Evolutionary conservation across 2,888 invertebrate genomes (phyloP).

Genomic region (Watsonalla cultraria): DNA sequence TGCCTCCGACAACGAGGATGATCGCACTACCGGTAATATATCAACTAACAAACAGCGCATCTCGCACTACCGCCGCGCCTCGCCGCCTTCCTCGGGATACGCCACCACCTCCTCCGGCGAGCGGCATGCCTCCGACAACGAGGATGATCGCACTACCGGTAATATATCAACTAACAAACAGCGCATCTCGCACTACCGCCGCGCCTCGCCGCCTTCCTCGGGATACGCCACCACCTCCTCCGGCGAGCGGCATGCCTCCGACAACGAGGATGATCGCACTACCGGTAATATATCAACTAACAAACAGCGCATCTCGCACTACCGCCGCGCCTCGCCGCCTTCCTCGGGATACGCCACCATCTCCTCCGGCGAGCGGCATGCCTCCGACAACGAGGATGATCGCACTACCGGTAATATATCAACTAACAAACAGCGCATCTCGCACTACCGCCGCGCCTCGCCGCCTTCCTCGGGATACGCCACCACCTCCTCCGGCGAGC

Average conservation of each 20-base stretch:
- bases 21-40: conserved; percentile 47
- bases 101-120: conserved; percentile 72
- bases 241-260: conserved; percentile 74
- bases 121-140: conserved; percentile 73
- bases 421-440: not conserved
- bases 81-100: conserved; percentile 67
- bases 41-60: conserved; percentile 85
- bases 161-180: conserved; percentile 3
- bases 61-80: conserved; percentile 82
- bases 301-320: conserved; percentile 91
- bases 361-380: conserved; percentile 74
- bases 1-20: conserved; percentile 74
- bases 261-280: conserved; percentile 72
- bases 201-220: conserved; percentile 59
- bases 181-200: not conserved
- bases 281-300: conserved; percentile 24
- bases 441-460: conserved; percentile 19
- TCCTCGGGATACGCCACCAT: conserved; percentile 68
- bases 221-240: conserved; percentile 69
- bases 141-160: conserved; percentile 66
- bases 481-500: conserved; percentile 71
- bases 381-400: conserved; percentile 73
- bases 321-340: conserved; percentile 76
- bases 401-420: conserved; percentile 44
- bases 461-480: conserved; percentile 69